A percentile compares a stretch with the other conserved stretches of the same genome.
Conservation (phyloP, 2,113 vertebrate species). For the Salvator merianae region DNA sequence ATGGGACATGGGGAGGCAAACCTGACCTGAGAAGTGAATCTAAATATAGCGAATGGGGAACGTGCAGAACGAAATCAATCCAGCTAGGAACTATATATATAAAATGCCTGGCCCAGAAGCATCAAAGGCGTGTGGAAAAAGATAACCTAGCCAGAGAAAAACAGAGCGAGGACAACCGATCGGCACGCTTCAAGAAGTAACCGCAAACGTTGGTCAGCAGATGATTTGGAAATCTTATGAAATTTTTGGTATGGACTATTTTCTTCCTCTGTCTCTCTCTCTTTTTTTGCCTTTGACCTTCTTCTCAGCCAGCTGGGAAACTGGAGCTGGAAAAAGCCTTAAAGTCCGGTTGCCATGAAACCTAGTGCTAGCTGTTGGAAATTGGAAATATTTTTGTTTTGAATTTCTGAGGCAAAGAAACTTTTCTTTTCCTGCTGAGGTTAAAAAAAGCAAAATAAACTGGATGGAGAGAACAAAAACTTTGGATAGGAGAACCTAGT, state of each 20-base stretch:
- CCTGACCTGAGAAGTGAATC: constrained; percentile 3
- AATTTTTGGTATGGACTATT: neutral
- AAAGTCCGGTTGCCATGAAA: neutral
- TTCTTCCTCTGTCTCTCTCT: too few relatives aligned
- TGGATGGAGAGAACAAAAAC: neutral
- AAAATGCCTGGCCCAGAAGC: neutral
- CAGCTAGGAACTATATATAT: constrained; percentile 1
- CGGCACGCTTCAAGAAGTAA: neutral
- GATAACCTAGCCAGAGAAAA: neutral
- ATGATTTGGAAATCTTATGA: neutral
- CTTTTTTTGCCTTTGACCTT: neutral
- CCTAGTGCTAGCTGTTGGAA: neutral
- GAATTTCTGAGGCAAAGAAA: neutral
- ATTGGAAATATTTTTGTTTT: neutral
- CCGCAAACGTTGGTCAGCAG: neutral
- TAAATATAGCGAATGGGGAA: constrained; percentile 23
- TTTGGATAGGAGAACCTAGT: neutral
- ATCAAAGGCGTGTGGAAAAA: neutral
- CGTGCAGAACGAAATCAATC: constrained; percentile 4
- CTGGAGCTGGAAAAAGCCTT: neutral
- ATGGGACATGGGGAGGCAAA: neutral
- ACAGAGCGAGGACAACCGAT: neutral
- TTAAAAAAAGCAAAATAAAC: neutral
- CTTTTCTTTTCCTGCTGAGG: neutral
- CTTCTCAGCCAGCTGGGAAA: neutral